Evolutionary conservation across 2,797 vertebrate genomes (phyloP).

Genomic region (Chelmon rostratus): DNA sequence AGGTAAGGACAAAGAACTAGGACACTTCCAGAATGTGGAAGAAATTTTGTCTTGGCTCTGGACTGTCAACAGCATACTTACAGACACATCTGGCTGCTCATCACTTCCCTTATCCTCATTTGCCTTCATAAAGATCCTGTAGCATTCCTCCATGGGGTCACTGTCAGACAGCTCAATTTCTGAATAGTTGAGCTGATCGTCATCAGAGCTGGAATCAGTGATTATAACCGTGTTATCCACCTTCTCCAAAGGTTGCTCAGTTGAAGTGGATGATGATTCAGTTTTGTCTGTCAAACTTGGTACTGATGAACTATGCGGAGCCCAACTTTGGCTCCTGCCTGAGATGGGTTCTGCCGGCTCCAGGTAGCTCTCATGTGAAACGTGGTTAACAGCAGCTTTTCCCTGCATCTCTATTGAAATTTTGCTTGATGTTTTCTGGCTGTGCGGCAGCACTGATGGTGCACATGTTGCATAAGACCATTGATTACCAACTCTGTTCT

Average conservation of each 20-base stretch:
- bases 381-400: background rate
- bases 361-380: background rate
- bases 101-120: slow-evolving; percentile 59
- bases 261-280: slow-evolving; percentile 8
- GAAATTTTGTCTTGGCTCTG: background rate
- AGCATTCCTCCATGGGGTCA: slow-evolving; percentile 87
- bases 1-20: background rate
- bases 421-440: slow-evolving; percentile 34
- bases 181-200: slow-evolving; percentile 70
- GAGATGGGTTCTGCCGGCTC: slow-evolving; percentile 11
- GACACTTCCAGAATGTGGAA: background rate
- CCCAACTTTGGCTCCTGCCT: slow-evolving; percentile 19
- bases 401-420: background rate
- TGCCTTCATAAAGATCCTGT: slow-evolving; percentile 88
- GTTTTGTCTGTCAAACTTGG: slow-evolving; percentile 6
- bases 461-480: slow-evolving; percentile 8
- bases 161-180: slow-evolving; percentile 82
- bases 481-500: background rate
- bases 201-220: slow-evolving; percentile 75
- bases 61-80: slow-evolving; percentile 62
- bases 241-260: slow-evolving; percentile 13
- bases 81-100: slow-evolving; percentile 39
- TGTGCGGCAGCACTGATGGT: slow-evolving; percentile 15
- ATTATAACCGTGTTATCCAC: slow-evolving; percentile 36
- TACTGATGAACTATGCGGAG: slow-evolving; percentile 8